Evolutionary conservation across 2,797 vertebrate species (phyloP).

Genomic region (Pipistrellus kuhlii): DNA sequence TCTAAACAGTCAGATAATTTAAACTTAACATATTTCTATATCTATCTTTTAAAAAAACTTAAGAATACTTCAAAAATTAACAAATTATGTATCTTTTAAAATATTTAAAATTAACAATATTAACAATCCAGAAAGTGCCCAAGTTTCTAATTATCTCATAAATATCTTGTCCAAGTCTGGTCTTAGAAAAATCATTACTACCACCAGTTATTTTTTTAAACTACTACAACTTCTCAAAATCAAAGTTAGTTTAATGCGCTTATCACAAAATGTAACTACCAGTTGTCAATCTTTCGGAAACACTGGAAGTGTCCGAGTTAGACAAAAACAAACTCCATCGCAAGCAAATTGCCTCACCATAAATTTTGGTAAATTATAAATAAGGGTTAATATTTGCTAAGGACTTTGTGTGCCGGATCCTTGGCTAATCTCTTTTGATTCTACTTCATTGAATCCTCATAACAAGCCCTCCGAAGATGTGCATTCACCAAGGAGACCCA

Average conservation of each 20-base stretch:
- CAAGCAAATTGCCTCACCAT: not conserved
- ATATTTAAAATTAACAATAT: constrained; percentile 23
- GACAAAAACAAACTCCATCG: not conserved
- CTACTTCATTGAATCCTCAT: not conserved
- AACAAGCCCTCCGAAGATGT: not conserved
- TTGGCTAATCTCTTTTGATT: not conserved
- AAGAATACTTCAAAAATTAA: not conserved
- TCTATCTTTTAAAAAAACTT: not conserved
- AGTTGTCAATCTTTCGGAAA: not conserved
- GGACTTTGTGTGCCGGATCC: not conserved
- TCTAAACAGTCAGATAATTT: not conserved
- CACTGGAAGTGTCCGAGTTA: not conserved
- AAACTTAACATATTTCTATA: not conserved
- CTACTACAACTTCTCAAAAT: not conserved
- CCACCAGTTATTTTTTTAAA: not conserved
- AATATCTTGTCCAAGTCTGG: not conserved
- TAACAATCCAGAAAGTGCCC: not conserved
- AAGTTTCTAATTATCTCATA: not conserved
- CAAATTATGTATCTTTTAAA: not conserved
- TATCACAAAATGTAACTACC: not conserved
- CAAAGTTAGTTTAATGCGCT: not conserved
- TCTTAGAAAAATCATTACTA: not conserved
- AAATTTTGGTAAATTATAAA: not conserved
- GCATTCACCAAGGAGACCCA: not conserved
- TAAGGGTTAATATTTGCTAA: not conserved